Evolutionary conservation across 2,113 vertebrate genomes (phyloP).

Genomic region (Tupaia tana): DNA sequence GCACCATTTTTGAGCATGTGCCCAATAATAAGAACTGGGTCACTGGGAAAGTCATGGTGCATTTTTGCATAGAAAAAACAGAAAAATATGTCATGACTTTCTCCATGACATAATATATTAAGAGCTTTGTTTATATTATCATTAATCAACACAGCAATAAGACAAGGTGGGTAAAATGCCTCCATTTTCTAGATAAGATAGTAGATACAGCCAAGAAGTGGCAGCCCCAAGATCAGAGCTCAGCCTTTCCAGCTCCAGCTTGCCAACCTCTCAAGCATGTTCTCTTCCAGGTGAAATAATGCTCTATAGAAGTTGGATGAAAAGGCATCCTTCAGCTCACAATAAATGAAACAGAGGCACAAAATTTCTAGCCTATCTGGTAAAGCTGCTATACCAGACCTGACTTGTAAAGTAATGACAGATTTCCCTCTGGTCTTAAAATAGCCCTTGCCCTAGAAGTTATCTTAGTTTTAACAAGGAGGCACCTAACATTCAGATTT

Average conservation of each 20-base stretch:
- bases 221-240: neutral
- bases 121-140: neutral
- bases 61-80: too few species aligned
- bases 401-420: neutral
- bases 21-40: neutral
- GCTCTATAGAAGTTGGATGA: too few species aligned
- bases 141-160: neutral
- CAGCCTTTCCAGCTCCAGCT: neutral
- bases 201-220: neutral
- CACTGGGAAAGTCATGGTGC: too few species aligned
- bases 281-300: neutral
- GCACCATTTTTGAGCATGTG: fast-evolving
- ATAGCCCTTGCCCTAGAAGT: neutral
- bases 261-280: too few species aligned
- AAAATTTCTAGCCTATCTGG: neutral
- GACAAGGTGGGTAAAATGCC: too few species aligned
- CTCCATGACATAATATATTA: too few species aligned
- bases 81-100: too few species aligned
- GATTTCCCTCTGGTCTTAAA: conserved; percentile 34
- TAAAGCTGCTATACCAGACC: neutral
- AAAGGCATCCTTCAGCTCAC: neutral
- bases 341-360: neutral
- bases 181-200: neutral
- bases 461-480: neutral
- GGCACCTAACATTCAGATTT: neutral